Evolutionary conservation across 2,113 vertebrate species (phyloP), one percentile per base, ranked within the genome.

Genomic region (Psophia crepitans): DNA sequence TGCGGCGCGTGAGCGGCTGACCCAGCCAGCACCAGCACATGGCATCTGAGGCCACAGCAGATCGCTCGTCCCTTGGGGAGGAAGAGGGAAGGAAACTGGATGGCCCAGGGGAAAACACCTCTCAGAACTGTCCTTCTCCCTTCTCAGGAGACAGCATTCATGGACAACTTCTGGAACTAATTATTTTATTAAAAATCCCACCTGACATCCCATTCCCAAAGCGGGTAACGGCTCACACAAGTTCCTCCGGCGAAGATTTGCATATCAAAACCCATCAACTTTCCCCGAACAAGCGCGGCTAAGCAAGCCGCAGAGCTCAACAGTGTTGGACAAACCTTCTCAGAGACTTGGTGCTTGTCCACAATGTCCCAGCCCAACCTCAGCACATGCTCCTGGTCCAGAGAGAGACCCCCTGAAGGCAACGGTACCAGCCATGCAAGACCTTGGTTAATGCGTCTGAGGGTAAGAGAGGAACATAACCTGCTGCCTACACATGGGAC

Each of bases 271-370:
- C 0, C 11, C 63, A 65, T 14, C 43, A 9, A 2, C 24, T 19
- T 33, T n/a, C 44, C 48, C 41, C 3, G 23, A 7, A 61, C 2
- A 24, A 61, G 41, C 61, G 44, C 0, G 0, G 5, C 11, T 75
- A 8, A 57, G 54, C 35, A 76, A 74, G 63, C 23, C 58, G 41
- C n/a, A 28, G 74, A 89, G 83, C 39, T 75, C 26, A 11, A 8
- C 1, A 2, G 28, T 17, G 49, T 6, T 41, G 79, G 61, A 37
- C 14, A 54, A 54, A 73, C 32, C 41, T 46, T 48, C 58, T 56
- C 61, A 56, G 71, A 60, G 73, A 63, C 48, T 0, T 64, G 68
- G 57, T 26, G 20, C 74, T 61, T 51, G 65, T 35, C 43, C 51
- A 11, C 27, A 6, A 1, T 19, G 51, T 14, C 48, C 51, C 80